Evolutionary conservation across 2,113 vertebrate genomes (phyloP), one percentile per base, ranked within the genome.

Genomic region (Podilymbus podiceps): DNA sequence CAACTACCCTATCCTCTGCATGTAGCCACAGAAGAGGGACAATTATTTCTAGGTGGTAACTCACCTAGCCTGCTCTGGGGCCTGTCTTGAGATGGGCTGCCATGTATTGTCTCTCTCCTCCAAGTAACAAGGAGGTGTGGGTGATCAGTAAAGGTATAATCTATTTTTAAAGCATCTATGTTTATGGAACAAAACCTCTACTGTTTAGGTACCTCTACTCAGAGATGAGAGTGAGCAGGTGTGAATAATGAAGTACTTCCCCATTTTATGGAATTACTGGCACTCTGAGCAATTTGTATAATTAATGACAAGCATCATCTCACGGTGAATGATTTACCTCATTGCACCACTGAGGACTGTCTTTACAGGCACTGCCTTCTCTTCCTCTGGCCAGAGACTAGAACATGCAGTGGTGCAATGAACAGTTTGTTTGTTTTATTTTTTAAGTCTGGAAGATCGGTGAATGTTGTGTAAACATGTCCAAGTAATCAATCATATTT

Each of bases 21-120:
- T 38, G n/a, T 31, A 62, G 25, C 23, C 21, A 13, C 0, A 0
- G 28, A 42, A 85, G 17, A 58, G 30, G 22, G 15, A 33, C 18
- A 81, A 42, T 72, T 67, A 33, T 62, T 91, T 85, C 35, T 22
- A 30, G 18, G 2, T 33, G 31, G 9, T 60, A 90, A 30, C 13
- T 66, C 22, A 50, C 76, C 35, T 25, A 38, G 13, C 33, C 10
- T 80, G 12, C 33, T 67, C 33, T 56, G 52, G 18, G 28, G 4
- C 7, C 30, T 58, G 2, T 23, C 30, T 55, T 74, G 42, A 40
- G 22, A 38, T 2, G 1, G 3, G 8, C 23, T 72, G 30, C 12
- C 52, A 5, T 66, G 24, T 52, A 27, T 22, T 69, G 6, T 56
- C 28, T 56, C 31, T 60, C 33, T 68, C n/a, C 31, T 60, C 31